Base-by-base conservation (phyloP, 2,113 vertebrate genomes). In the Genyomyrus donnyi region DNA sequence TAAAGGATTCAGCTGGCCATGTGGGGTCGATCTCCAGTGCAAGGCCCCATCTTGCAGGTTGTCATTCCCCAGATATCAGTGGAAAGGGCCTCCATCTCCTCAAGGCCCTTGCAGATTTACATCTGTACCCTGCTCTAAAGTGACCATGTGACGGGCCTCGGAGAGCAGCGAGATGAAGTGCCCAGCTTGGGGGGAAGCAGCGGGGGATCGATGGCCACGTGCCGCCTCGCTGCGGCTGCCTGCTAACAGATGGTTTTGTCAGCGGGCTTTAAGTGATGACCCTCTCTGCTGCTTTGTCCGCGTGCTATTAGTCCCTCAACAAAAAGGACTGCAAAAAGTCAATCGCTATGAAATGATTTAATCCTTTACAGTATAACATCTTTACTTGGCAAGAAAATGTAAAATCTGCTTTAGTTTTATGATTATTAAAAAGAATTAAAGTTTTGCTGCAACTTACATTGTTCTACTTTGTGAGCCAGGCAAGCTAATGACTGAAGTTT, bases 221-320 rank as follows among this genome's bases (percentile, higher is more conserved):
- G 8, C 52, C 8, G 87, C 83, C 90, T 48, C 50, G n/a, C 90
- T 46, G 86, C 50, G 90, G 89, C 90, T 84, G 89, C 83, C 74
- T 84, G 46, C 39, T 90, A 91, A 92, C 90, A 92, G 90, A 92
- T 91, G 91, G 91, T 58, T 87, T 84, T 91, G 91, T 91, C 90
- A 91, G 89, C 86, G 50, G 88, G 88, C 53, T 89, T 58, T 70
- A 58, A 90, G 87, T 89, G 89, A 91, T 56, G 27, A 87, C 85
- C 58, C 48, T 52, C 53, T 86, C 45, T 48, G 39, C 83, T 31
- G 21, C 66, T 88, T 70, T 7, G 19, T 56, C 70, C 85, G 56
- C 27, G 11, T 85, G 24, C 85, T 49, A 87, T 90, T 90, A 83
- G 52, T 58, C 70, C 46, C n/a, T 52, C 42, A 52, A 88, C 62